Conservation (phyloP, 2,113 vertebrate species). For the Tor tambroides region DNA sequence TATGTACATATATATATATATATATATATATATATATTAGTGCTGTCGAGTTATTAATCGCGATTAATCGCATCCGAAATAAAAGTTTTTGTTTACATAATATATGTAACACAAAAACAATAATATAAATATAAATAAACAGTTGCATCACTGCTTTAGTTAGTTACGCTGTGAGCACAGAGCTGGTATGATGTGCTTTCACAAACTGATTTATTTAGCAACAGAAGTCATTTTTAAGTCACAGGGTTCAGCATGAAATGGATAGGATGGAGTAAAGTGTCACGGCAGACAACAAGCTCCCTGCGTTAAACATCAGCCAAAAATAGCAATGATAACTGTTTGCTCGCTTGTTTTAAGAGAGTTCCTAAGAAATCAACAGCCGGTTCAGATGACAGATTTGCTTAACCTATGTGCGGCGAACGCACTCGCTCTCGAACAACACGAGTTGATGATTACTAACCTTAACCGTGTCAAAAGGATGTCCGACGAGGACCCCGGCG, state of each 20-base stretch:
- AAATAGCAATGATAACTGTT: neutral
- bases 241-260: constrained; percentile 2
- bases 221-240: neutral
- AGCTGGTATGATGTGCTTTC: neutral
- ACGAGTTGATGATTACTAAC: constrained; percentile 67
- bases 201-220: neutral
- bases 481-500: constrained; percentile 95
- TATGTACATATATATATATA: no score
- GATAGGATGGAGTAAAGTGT: neutral
- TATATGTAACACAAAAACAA: no score
- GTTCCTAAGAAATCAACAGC: neutral
- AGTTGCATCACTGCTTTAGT: neutral
- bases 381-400: neutral
- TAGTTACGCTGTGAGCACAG: neutral
- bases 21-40: no score
- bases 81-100: no score
- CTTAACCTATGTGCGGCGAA: neutral
- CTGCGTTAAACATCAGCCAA: neutral
- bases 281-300: neutral
- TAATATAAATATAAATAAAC: no score
- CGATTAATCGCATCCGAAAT: no score
- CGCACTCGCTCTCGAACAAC: neutral
- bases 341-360: neutral
- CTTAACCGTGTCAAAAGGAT: constrained; percentile 98
- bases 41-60: no score